Base-by-base conservation (phyloP, 37 sponge, comb jelly and placozoan genomes). In the Hormiphora californensis region DNA sequence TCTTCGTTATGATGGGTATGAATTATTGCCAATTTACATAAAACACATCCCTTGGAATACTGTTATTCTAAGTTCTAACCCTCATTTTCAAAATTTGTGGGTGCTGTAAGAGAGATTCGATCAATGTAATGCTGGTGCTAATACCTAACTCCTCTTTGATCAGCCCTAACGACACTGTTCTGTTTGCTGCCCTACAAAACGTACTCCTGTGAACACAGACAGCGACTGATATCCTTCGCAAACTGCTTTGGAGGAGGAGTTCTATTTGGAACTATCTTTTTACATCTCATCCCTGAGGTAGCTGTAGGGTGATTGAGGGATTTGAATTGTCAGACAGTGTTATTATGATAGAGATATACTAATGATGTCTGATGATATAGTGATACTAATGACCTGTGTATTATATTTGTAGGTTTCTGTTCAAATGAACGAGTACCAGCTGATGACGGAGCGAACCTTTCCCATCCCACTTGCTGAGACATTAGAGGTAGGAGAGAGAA, bases 141-240 rank as follows among this genome's bases (percentile, higher is more conserved):
- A 19, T 33, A 27, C 15, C 32, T 4, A 38, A 36, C 17, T 65
- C 37, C 67, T 17, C 37, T n/a, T n/a, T n/a, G n/a, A n/a, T n/a
- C 81, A 73, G 81, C 17, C 25, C 23, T 73, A 15, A 73, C 81
- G 23, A 73, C 81, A 4, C 3, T 73, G 19, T 73, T 73, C 81
- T 73, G 81, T 41, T n/a, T 73, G 36, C 46, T 73, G 15, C 81
- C 81, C 35, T 73, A 73, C 44, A 73, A 73, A 28, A 73, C 81
- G n/a, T 73, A 73, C 81, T 73, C 81, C 46, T 73, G 81, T 36
- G 81, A 73, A 40, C 81, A 73, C 46, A 73, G 81, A 73, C 41
- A 40, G 81, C 7, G 46, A 0, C 81, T 73, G 27, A 73, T 73
- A 8, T 73, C 81, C 41, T 41, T 73, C 22, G 81, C 81, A 8